Base-by-base conservation (phyloP, 2,888 invertebrate genomes). In the Mystacides longicornis region DNA sequence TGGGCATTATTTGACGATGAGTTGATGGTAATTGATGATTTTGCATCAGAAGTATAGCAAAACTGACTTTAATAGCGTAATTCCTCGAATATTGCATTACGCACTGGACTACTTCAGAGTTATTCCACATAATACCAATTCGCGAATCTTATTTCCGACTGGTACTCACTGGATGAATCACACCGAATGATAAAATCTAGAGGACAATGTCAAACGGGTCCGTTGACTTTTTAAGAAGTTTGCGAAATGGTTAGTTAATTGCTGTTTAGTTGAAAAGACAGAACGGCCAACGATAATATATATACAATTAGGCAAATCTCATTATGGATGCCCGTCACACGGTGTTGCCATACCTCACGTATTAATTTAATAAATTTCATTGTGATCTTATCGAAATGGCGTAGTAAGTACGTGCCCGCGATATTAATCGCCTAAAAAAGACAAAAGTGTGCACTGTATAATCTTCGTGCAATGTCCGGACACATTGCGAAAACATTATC, bases 331-430 rank as follows among this genome's bases (percentile, higher is more conserved):
- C 37, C 14, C 37, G 7, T 37, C 37, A 37, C 37, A 37, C 14
- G 16, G 37, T 37, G 14, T 37, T 37, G 37, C 37, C 37, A 37
- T 37, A 37, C 37, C 37, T 14, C 37, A 37, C 37, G 37, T 37
- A 37, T 37, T 37, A 37, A 37, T 37, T 37, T 37, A 37, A 3
- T 37, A 37, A 37, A 37, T 37, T 37, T 37, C 14, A 16, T 37
- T 16, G 37, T 37, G 37, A 37, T 37, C 37, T 37, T 37, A 37
- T 37, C 37, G 16, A 37, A 37, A 37, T 37, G 37, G 37, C 37
- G 37, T 37, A 37, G 37, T 37, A n/a, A 16, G 16, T 37, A 37
- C 37, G 37, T 37, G 37, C 37, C 16, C 16, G 3, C 3, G 37
- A 7, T 37, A 37, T 37, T 37, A 37, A 37, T 7, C 37, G 37